Conservation (phyloP, 2,888 invertebrate species). For the Cordylochernes scorpioides region DNA sequence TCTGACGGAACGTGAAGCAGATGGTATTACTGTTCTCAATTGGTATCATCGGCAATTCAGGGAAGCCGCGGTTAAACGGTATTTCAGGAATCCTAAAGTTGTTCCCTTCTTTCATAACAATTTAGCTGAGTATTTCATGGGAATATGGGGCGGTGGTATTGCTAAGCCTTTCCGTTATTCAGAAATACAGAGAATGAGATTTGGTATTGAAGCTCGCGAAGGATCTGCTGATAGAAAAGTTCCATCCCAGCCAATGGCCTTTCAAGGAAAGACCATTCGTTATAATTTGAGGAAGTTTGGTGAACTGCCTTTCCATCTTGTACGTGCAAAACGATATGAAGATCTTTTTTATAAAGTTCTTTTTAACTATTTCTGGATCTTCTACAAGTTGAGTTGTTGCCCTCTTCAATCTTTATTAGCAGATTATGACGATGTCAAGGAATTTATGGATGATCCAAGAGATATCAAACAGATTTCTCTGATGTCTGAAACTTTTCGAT, state of each 20-base stretch:
- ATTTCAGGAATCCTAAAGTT: conserved; percentile 92
- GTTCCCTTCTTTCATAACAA: conserved; percentile 85
- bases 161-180: conserved; percentile 91
- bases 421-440: conserved; percentile 72
- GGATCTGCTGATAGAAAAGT: conserved; percentile 43
- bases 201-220: conserved; percentile 21
- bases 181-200: conserved; percentile 45
- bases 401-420: conserved; percentile 76
- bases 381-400: conserved; percentile 78
- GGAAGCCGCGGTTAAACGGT: conserved; percentile 70
- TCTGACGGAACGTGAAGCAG: conserved; percentile 80
- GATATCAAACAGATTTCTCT: conserved; percentile 57
- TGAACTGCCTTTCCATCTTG: conserved; percentile 77
- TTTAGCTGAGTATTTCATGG: conserved; percentile 88
- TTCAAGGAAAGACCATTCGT: conserved; percentile 55
- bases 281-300: conserved; percentile 89
- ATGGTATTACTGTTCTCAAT: conserved; percentile 85
- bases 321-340: conserved; percentile 60
- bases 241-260: conserved; percentile 70
- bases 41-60: conserved; percentile 94
- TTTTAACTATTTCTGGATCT: conserved; percentile 90
- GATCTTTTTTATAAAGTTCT: conserved; percentile 71
- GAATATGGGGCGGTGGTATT: conserved; percentile 74
- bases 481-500: conserved; percentile 67
- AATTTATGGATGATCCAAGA: conserved; percentile 50